Percentiles rank a stretch among this genome's conserved stretches.
phyloP scores from a whole-genome alignment of 2,113 vertebrate genomes.

The Tragulus kanchil region DNA sequence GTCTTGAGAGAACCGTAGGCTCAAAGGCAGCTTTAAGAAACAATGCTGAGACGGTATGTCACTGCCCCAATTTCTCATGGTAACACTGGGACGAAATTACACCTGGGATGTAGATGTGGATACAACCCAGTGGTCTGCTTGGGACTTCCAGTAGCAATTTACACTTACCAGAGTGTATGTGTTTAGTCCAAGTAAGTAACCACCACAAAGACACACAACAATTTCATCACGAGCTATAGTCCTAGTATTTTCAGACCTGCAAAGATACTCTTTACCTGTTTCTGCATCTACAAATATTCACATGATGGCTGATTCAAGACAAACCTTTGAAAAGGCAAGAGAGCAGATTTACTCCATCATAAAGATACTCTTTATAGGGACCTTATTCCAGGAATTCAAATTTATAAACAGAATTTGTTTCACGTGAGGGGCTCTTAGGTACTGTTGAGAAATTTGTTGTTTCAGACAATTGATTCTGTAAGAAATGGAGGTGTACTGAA shows the following conservation, averaged over 20 bases:
- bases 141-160: neutral
- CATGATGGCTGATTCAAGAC: neutral
- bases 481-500: neutral
- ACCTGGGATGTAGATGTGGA: neutral
- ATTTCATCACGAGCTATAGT: neutral
- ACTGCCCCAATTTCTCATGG: neutral
- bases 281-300: neutral
- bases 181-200: neutral
- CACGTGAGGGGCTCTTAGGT: neutral
- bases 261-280: slow-evolving; percentile 1
- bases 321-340: slow-evolving; percentile 13
- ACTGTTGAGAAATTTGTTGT: neutral
- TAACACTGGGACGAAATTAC: neutral
- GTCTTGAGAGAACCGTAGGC: neutral
- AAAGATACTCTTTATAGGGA: neutral
- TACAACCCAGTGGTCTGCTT: neutral
- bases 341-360: neutral
- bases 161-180: neutral
- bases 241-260: neutral
- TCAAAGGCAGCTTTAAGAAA: neutral
- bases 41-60: neutral
- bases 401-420: neutral
- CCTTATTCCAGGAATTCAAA: neutral
- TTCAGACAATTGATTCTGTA: neutral
- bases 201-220: neutral